Percentiles rank a stretch among this genome's conserved stretches.
Evolutionary conservation across 2,888 invertebrate genomes (phyloP).

Genomic region (Stegana nigrithorax): DNA sequence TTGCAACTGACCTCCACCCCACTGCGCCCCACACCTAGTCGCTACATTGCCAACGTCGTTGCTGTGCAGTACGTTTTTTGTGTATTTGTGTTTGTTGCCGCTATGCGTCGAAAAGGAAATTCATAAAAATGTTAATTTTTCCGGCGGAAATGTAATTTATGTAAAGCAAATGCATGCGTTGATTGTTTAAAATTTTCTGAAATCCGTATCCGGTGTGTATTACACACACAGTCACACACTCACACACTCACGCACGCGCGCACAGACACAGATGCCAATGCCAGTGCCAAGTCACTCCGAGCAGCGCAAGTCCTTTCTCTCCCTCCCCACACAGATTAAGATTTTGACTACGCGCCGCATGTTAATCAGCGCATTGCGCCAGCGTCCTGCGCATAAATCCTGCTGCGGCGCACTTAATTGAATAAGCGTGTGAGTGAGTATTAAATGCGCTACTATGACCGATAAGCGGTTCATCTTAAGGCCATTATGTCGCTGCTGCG

Average conservation of each 20-base stretch:
- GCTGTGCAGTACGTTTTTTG: not conserved
- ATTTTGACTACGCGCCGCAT: no score
- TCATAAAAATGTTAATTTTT: constrained; percentile 61
- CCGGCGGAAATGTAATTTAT: constrained; percentile 61
- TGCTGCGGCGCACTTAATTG: not conserved
- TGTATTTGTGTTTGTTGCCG: not conserved
- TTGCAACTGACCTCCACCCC: constrained; percentile 25
- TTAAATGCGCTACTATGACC: no score
- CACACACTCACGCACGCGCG: not conserved
- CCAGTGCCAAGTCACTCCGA: no score
- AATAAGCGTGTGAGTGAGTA: no score
- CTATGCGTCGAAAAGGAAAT: constrained; percentile 53
- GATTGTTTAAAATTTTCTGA: constrained; percentile 41
- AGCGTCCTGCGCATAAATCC: no score
- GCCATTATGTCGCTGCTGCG: no score
- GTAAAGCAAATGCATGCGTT: constrained; percentile 49
- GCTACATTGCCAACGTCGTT: not conserved
- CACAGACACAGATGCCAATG: not conserved
- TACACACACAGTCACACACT: constrained; percentile 29
- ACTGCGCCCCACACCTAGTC: constrained; percentile 20
- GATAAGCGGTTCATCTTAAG: no score
- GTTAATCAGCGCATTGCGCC: no score
- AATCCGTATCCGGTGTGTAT: constrained; percentile 56
- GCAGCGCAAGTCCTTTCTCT: no score
- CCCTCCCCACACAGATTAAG: no score